Percentiles rank a stretch among this genome's conserved stretches.
These are phyloP conservation scores for Drosophila ambigua DNA, from an alignment of 1,140 invertebrate species.

Conservation along the genomic window DNA sequence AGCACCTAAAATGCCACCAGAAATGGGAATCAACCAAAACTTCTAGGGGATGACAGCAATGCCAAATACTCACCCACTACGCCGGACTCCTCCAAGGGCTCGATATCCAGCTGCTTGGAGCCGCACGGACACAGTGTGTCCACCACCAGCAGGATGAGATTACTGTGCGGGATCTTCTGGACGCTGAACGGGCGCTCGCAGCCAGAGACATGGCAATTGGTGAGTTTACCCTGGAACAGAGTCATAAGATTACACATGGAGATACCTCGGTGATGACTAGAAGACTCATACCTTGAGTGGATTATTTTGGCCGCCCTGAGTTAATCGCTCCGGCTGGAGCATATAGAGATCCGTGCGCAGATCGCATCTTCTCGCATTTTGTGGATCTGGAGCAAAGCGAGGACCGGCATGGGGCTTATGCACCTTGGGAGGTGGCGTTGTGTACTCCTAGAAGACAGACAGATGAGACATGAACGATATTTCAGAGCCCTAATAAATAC, in stretches of 20 bases:
- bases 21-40: not conserved
- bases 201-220: constrained; percentile 94
- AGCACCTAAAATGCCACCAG: constrained; percentile 63
- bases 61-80: constrained; percentile 60
- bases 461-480: not conserved
- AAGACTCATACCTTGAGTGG: constrained; percentile 85
- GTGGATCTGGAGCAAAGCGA: constrained; percentile 85
- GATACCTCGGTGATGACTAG: not conserved
- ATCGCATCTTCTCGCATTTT: constrained; percentile 90
- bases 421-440: constrained; percentile 76
- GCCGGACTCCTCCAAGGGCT: constrained; percentile 88
- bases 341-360: constrained; percentile 94
- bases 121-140: constrained; percentile 95
- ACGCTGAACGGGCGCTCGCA: constrained; percentile 97
- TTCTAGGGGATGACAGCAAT: not conserved
- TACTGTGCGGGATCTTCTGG: constrained; percentile 95
- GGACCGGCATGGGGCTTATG: constrained; percentile 84
- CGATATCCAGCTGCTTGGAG: constrained; percentile 92
- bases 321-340: constrained; percentile 91
- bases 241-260: constrained; percentile 31
- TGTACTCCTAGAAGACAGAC: constrained; percentile 59
- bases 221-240: constrained; percentile 91
- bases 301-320: constrained; percentile 90
- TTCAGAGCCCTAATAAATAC: not conserved
- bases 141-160: constrained; percentile 94